A percentile compares a stretch with the other conserved stretches of the same genome.
These are phyloP conservation scores for Tryphoninae sp. DNA, from an alignment of 2,888 invertebrate genomes.

Conservation along the genomic window DNA sequence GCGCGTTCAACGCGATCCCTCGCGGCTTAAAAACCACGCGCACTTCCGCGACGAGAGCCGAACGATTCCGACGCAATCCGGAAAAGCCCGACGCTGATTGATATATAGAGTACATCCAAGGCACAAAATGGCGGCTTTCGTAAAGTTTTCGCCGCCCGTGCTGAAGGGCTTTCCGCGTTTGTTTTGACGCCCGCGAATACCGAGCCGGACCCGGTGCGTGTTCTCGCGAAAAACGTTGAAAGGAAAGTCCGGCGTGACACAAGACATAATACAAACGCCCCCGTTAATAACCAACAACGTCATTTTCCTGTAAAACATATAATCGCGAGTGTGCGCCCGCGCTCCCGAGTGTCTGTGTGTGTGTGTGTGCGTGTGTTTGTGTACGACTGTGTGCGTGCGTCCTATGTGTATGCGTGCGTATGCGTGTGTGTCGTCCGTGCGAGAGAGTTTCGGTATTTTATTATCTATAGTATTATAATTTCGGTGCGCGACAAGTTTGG, in stretches of 20 bases:
- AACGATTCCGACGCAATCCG: too few species aligned
- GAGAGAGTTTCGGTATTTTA: slow-evolving; percentile 40
- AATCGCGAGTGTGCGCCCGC: background rate
- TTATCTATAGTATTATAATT: slow-evolving; percentile 39
- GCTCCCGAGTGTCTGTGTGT: background rate
- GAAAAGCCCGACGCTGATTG: too few species aligned
- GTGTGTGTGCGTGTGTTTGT: too few species aligned
- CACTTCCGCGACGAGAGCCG: too few species aligned
- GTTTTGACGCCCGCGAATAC: slow-evolving; percentile 66
- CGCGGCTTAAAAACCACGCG: too few species aligned
- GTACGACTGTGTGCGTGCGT: background rate
- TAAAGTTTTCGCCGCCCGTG: slow-evolving; percentile 77
- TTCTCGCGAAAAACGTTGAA: slow-evolving; percentile 17
- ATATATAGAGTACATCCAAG: slow-evolving; percentile 58
- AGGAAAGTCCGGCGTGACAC: background rate
- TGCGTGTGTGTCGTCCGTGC: slow-evolving; percentile 21
- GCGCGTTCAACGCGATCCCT: too few species aligned
- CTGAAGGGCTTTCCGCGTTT: slow-evolving; percentile 68
- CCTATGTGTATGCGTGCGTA: background rate
- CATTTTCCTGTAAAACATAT: background rate
- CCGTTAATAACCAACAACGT: background rate
- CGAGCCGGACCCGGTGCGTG: slow-evolving; percentile 5
- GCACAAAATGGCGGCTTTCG: slow-evolving; percentile 78
- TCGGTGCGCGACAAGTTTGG: slow-evolving; percentile 65
- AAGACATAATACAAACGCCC: background rate